Evolutionary conservation across 1,140 invertebrate genomes (phyloP).

Genomic region (Trichoplusia ni): DNA sequence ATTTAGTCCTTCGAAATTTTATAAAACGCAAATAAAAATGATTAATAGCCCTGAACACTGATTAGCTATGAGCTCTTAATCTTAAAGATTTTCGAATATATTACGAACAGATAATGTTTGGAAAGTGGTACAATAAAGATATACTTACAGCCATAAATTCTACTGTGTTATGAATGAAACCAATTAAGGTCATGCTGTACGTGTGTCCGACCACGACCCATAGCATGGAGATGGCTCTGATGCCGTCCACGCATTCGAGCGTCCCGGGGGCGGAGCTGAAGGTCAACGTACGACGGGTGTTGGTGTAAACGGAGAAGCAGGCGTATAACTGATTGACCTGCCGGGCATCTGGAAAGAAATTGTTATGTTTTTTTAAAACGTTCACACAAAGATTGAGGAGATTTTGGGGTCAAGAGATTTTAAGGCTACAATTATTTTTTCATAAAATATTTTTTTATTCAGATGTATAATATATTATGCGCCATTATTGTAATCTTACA

Average conservation of each 20-base stretch:
- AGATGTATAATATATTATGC: too few relatives aligned
- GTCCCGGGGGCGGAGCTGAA: slow-evolving; percentile 40
- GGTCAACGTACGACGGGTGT: slow-evolving; percentile 47
- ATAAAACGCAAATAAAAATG: too few relatives aligned
- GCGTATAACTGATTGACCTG: slow-evolving; percentile 31
- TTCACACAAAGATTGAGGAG: background rate
- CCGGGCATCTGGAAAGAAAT: slow-evolving; percentile 34
- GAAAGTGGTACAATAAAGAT: background rate
- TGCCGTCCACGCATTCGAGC: slow-evolving; percentile 79
- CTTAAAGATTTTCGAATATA: background rate
- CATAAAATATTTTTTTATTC: too few relatives aligned
- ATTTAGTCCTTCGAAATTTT: too few relatives aligned
- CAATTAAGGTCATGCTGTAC: slow-evolving; percentile 50
- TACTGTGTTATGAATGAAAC: slow-evolving; percentile 55
- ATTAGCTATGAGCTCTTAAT: too few relatives aligned
- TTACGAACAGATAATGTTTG: background rate
- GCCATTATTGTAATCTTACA: background rate
- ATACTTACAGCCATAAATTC: slow-evolving; percentile 44
- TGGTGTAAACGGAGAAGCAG: slow-evolving; percentile 60
- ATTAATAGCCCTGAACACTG: too few relatives aligned
- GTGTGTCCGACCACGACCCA: slow-evolving; percentile 86
- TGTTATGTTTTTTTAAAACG: background rate
- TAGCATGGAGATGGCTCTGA: slow-evolving; percentile 83
- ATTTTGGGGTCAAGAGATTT: too few relatives aligned
- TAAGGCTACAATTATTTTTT: too few relatives aligned